Evolutionary conservation across 2,797 vertebrate species (phyloP), one percentile per base, ranked within the genome.

Genomic region (Phalanger gymnotis): DNA sequence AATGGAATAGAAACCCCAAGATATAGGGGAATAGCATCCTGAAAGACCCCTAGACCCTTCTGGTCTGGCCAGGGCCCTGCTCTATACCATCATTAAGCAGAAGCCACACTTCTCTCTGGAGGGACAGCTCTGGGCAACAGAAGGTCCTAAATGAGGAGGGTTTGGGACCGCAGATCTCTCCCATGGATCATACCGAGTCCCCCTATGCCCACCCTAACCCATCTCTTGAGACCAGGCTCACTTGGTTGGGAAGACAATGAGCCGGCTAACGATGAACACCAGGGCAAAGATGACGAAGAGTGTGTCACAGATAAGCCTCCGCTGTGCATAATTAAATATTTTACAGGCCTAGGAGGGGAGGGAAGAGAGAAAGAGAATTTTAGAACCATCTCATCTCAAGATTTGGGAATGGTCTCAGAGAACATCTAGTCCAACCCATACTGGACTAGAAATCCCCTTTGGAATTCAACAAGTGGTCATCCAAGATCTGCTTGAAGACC

Each of bases 221-320:
- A 52, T 19, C 14, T 5, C 0, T 0, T 30, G 54, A 94, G 53
- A 54, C 27, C 66, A 1, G 57, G 95, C 98, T 97, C 93, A 98
- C 98, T 91, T 53, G 10, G 96, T 98, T 31, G 98, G 98, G n/a
- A 96, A 95, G 93, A 96, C 57, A 40, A 98, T 61, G 0, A 98
- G 97, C 61, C 98, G 97, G 1, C 97, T 98, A n/a, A 96, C 97
- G 91, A 98, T 93, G 96, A 98, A 98, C 57, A 98, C 94, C 16
- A 92, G 0, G 51, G 98, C 91, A 94, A 98, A 98, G 96, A 96
- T 0, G 34, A 97, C 0, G 93, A 98, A 98, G 54, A 98, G 90
- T 0, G 12, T 0, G 9, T 98, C 73, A 25, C 97, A 97, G 30
- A 56, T 13, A 0, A 1, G 25, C 81, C 30, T 87, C 47, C 52